Evolutionary conservation across 2,113 vertebrate species (phyloP).

Genomic region (Stegostoma tigrinum): DNA sequence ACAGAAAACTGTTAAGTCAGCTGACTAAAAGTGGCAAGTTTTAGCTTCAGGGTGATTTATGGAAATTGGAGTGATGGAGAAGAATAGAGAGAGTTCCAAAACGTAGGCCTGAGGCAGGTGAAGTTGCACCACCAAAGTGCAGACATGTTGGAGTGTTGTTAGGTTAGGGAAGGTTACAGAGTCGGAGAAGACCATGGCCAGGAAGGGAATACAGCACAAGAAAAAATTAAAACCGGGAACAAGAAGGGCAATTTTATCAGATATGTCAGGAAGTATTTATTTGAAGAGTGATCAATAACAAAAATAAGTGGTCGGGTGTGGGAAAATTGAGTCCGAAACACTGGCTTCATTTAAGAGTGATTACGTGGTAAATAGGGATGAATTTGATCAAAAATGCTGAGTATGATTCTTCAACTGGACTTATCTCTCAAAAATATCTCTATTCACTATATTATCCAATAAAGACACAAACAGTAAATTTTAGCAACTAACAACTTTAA

Average conservation of each 20-base stretch:
- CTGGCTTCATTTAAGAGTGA: background rate
- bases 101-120: background rate
- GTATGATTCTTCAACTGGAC: background rate
- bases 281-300: background rate
- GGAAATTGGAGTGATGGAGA: background rate
- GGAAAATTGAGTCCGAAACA: background rate
- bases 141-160: background rate
- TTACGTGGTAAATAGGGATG: background rate
- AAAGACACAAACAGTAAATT: background rate
- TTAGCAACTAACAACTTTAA: background rate
- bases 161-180: background rate
- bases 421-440: background rate
- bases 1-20: background rate
- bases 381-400: background rate
- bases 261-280: background rate
- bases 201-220: no score
- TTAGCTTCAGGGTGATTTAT: background rate
- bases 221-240: background rate
- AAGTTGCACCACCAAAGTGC: background rate
- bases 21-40: background rate
- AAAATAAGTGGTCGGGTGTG: background rate
- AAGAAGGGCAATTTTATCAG: background rate
- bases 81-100: background rate
- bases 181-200: background rate
- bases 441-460: background rate